Conservation (phyloP, 2,797 vertebrate species). For the Lagodon rhomboides region DNA sequence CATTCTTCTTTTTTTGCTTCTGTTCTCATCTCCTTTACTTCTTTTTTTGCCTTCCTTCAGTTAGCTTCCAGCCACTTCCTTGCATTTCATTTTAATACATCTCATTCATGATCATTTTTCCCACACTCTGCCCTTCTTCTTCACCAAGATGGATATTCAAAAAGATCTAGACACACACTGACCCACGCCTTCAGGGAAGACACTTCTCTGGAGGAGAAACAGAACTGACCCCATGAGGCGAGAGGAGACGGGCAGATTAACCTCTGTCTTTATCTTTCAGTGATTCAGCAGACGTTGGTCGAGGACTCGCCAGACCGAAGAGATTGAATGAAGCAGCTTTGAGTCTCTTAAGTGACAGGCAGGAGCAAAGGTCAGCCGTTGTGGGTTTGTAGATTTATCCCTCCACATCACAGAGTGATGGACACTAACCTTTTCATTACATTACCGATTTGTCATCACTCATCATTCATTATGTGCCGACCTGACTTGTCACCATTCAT, state of each 20-base stretch:
- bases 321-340: conserved; percentile 35
- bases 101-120: background rate
- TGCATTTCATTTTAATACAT: background rate
- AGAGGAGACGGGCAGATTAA: conserved; percentile 36
- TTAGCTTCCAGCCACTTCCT: background rate
- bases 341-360: conserved; percentile 35
- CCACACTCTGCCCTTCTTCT: background rate
- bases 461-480: conserved; percentile 29
- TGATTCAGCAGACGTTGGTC: conserved; percentile 19
- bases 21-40: background rate
- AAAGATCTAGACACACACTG: background rate
- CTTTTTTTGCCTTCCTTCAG: background rate
- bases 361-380: conserved; percentile 26
- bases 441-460: conserved; percentile 30
- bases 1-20: background rate
- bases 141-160: background rate
- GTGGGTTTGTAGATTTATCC: conserved; percentile 14
- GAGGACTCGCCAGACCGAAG: conserved; percentile 26
- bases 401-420: conserved; percentile 17
- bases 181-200: background rate
- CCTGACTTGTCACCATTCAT: conserved; percentile 33
- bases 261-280: conserved; percentile 33
- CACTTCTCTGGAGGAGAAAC: background rate
- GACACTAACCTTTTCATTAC: conserved; percentile 44
- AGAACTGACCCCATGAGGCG: background rate